These are phyloP conservation scores for Drosophila atroscutellata DNA, from an alignment of 2,888 invertebrate species.

Conservation along the genomic window DNA sequence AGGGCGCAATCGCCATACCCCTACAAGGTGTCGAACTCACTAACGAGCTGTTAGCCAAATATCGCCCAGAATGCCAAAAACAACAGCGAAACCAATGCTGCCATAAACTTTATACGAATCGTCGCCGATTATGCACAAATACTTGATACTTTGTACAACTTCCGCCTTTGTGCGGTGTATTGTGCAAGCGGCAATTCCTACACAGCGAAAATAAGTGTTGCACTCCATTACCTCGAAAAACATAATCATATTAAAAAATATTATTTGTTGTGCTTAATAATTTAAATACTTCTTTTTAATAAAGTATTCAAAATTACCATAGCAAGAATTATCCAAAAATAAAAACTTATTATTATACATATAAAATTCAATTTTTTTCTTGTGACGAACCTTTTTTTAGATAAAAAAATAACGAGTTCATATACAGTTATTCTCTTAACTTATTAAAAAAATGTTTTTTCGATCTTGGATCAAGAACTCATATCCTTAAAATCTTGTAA, in stretches of 20 bases:
- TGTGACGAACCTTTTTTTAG: background rate
- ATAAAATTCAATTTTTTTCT: background rate
- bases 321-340: background rate
- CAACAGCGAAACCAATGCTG: conserved; percentile 54
- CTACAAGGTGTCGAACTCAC: conserved; percentile 77
- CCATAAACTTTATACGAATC: conserved; percentile 53
- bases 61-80: conserved; percentile 43
- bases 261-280: no score
- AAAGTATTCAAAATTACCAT: background rate
- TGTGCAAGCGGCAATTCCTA: conserved; percentile 16
- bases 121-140: conserved; percentile 59
- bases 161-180: conserved; percentile 69
- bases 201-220: background rate
- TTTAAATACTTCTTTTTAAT: background rate
- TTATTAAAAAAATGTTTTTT: background rate
- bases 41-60: conserved; percentile 71
- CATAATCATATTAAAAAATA: background rate
- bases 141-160: conserved; percentile 58
- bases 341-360: background rate
- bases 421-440: background rate
- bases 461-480: background rate
- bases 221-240: background rate
- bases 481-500: background rate
- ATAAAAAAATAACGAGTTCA: background rate
- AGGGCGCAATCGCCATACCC: conserved; percentile 74